Base-by-base conservation (phyloP, 1,140 invertebrate genomes). In the Chelonus insularis region DNA sequence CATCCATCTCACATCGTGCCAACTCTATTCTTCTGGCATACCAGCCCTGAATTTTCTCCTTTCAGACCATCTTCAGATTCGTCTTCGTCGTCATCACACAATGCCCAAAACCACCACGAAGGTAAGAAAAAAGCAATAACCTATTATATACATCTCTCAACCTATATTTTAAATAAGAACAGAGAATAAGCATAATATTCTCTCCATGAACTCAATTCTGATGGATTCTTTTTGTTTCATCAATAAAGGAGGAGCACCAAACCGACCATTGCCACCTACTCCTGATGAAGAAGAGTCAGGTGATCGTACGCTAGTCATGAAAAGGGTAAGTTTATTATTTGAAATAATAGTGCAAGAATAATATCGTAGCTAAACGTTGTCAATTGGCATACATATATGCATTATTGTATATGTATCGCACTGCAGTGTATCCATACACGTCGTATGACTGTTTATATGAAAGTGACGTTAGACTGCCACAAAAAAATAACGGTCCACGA, bases 241-340 rank as follows among this genome's bases (percentile, higher is more conserved):
- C 12, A 36, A 5, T 32, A 57, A 59, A 73, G 88, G 88, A 56
- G 89, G 91, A 63, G 90, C 92, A 66, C 94, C 94, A 43, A 95
- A 94, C 76, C 86, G 95, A 63, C 95, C 95, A 56, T 84, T 97
- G 68, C 95, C 95, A 41, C 95, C 95, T 9, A 97, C 95, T 18
- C 95, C 95, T 14, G 93, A 93, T 73, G 91, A 94, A 75, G 92
- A 95, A 74, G 91, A 93, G 79, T 84, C 86, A 52, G 89, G 90
- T 60, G 93, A 96, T 78, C 86, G 91, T 72, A 97, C 95, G 57
- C 85, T 97, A 77, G 93, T 96, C 69, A 91, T 93, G 84, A 87
- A 87, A 86, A 80, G 93, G 87, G 93, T 95, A 85, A 91, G 76
- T 76, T 69, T 12, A 54, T 61, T 32, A 32, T 39, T 9, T 8